These are phyloP conservation scores for Oreochromis grahami DNA, from an alignment of 2,797 vertebrate species.

Conservation along the genomic window DNA sequence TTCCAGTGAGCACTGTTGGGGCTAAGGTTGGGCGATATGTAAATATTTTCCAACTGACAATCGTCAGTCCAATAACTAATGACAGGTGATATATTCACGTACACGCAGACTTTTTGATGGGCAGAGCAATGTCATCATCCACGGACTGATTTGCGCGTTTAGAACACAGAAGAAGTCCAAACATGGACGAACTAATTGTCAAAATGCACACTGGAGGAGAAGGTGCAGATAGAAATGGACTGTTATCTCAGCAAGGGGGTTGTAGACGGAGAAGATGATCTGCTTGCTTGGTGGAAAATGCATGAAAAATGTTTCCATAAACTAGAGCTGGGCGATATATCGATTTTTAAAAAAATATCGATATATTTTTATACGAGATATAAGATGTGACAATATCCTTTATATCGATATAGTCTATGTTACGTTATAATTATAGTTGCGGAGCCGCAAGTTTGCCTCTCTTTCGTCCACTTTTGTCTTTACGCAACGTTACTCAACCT, in stretches of 20 bases:
- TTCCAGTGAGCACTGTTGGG: not conserved
- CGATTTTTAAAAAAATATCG: too few species aligned
- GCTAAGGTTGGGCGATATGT: not conserved
- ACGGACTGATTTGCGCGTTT: fast-evolving
- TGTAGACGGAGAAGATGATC: not conserved
- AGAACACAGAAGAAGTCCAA: not conserved
- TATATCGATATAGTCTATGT: too few species aligned
- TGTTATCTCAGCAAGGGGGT: not conserved
- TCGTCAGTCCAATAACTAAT: fast-evolving
- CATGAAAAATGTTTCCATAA: not conserved
- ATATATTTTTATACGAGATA: too few species aligned
- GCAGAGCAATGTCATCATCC: not conserved
- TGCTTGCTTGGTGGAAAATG: not conserved
- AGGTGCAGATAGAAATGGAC: not conserved
- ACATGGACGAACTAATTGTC: not conserved
- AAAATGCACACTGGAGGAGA: not conserved
- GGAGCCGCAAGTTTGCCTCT: too few species aligned
- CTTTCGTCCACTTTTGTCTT: too few species aligned
- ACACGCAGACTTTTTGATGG: not conserved
- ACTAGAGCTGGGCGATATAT: too few species aligned
- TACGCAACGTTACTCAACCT: too few species aligned
- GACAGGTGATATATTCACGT: not conserved
- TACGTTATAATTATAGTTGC: too few species aligned
- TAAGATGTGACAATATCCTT: too few species aligned
- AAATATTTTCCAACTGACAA: not conserved